Evolutionary conservation across 1,140 invertebrate species (phyloP).

Genomic region (Penaeus vannamei): DNA sequence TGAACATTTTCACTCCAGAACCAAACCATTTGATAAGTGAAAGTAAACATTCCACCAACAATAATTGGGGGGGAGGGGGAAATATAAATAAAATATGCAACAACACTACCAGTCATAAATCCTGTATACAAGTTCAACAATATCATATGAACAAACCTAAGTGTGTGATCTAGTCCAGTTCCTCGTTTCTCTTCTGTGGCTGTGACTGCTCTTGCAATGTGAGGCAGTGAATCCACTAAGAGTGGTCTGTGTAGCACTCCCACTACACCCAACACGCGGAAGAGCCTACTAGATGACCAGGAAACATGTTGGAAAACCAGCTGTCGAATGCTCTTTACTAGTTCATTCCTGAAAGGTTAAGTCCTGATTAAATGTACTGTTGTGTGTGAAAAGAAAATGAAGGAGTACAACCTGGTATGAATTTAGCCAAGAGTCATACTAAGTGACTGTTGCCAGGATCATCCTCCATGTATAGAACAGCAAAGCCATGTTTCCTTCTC

Average conservation of each 20-base stretch:
- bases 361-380: not conserved
- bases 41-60: too few relatives aligned
- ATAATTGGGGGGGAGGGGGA: too few relatives aligned
- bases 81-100: too few relatives aligned
- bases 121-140: too few relatives aligned
- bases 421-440: too few relatives aligned
- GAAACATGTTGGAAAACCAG: constrained; percentile 57
- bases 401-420: too few relatives aligned
- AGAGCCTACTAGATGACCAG: constrained; percentile 58
- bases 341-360: not conserved
- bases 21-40: too few relatives aligned
- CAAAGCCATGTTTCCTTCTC: too few relatives aligned
- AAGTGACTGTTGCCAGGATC: too few relatives aligned
- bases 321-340: constrained; percentile 43
- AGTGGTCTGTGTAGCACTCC: constrained; percentile 45
- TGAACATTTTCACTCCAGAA: too few relatives aligned
- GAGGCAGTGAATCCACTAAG: constrained; percentile 51
- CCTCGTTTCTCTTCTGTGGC: constrained; percentile 64
- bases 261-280: constrained; percentile 54
- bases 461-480: too few relatives aligned
- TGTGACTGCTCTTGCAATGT: constrained; percentile 50
- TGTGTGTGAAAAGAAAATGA: not conserved
- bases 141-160: constrained; percentile 35
- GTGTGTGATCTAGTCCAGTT: constrained; percentile 56
- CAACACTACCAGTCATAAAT: too few relatives aligned